These are phyloP conservation scores for Scaptomyza flava DNA, from an alignment of 2,888 invertebrate species.

Conservation along the genomic window DNA sequence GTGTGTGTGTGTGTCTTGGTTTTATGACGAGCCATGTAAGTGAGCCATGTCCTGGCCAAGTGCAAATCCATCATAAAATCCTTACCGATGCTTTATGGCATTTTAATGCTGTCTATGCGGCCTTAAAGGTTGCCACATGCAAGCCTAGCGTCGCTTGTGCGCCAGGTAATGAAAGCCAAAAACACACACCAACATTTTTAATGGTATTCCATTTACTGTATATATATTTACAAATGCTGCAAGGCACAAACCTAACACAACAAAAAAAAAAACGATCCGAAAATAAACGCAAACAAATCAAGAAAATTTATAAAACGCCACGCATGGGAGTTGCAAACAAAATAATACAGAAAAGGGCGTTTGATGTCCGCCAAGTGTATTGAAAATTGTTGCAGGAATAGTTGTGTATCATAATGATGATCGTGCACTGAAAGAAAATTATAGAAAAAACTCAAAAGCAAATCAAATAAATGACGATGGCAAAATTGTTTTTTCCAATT, in stretches of 20 bases:
- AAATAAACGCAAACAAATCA: constrained; percentile 67
- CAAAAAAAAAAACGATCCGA: constrained; percentile 43
- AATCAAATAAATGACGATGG: too few relatives aligned
- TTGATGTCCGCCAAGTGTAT: constrained; percentile 57
- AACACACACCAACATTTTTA: constrained; percentile 58
- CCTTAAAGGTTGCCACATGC: constrained; percentile 69
- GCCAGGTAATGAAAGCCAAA: constrained; percentile 73
- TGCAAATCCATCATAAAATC: constrained; percentile 28
- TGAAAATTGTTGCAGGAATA: constrained; percentile 26
- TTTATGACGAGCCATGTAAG: constrained; percentile 36
- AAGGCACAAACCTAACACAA: constrained; percentile 67
- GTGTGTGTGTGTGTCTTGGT: not conserved
- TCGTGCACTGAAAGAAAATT: not conserved
- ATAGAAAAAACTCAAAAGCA: too few relatives aligned
- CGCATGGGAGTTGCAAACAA: constrained; percentile 63
- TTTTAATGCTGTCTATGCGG: constrained; percentile 75
- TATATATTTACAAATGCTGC: constrained; percentile 57
- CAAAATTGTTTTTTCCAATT: too few relatives aligned
- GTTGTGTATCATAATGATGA: constrained; percentile 9
- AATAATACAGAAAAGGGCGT: constrained; percentile 29
- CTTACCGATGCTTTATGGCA: constrained; percentile 48
- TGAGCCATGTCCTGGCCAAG: constrained; percentile 8
- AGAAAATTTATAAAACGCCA: constrained; percentile 47
- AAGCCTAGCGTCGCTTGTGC: too few relatives aligned
- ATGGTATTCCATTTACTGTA: constrained; percentile 65